phyloP scores from a whole-genome alignment of 2,888 invertebrate genomes.

The Drosophila neutralis region DNA sequence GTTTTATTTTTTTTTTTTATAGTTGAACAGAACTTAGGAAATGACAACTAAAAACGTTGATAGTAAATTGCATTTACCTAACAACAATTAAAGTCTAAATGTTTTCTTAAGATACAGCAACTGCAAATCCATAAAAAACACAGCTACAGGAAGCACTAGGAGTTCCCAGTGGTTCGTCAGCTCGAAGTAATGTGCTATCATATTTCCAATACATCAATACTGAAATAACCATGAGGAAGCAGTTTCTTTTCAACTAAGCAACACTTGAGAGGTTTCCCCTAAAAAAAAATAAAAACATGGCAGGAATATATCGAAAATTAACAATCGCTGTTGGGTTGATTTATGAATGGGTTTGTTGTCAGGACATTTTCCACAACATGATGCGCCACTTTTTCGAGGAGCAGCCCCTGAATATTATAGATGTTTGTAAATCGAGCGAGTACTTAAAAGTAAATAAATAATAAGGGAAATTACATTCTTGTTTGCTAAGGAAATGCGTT shows the following conservation, averaged over 20 bases:
- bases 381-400: constrained; percentile 47
- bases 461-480: constrained; percentile 59
- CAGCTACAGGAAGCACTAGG: constrained; percentile 31
- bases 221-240: constrained; percentile 75
- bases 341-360: constrained; percentile 73
- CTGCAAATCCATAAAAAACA: constrained; percentile 11
- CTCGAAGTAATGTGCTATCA: constrained; percentile 61
- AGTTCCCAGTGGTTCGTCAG: constrained; percentile 40
- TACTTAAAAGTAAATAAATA: constrained; percentile 77
- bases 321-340: constrained; percentile 69
- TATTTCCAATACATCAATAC: constrained; percentile 55
- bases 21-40: not conserved
- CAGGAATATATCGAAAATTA: constrained; percentile 62
- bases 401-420: constrained; percentile 9
- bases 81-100: not conserved
- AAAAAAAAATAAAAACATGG: constrained; percentile 32
- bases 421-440: constrained; percentile 23
- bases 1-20: not conserved
- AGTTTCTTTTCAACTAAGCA: constrained; percentile 46
- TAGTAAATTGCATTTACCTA: not conserved
- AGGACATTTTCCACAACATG: constrained; percentile 62
- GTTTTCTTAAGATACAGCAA: constrained; percentile 2
- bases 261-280: constrained; percentile 61
- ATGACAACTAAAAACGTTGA: not conserved
- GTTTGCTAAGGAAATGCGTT: constrained; percentile 48